Evolutionary conservation across 2,888 invertebrate genomes (phyloP).

Genomic region (Harmothoe impar): DNA sequence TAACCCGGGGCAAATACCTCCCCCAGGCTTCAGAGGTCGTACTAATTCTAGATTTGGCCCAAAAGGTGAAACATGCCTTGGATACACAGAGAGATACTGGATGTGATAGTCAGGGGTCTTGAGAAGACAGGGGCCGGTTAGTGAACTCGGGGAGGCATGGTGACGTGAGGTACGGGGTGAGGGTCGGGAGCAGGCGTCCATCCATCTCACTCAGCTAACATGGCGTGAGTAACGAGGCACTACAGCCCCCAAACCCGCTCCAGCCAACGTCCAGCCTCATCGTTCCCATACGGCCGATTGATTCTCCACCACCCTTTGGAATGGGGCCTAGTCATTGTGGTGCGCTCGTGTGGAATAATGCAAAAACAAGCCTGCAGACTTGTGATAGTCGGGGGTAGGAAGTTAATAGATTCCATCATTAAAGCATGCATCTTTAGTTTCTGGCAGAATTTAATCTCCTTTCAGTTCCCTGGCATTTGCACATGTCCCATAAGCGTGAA

Average conservation of each 20-base stretch:
- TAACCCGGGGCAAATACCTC: neutral
- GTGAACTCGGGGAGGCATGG: neutral
- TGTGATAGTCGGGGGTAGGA: too few relatives aligned
- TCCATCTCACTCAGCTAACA: conserved; percentile 16
- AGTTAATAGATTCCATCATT: too few relatives aligned
- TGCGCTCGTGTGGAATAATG: too few relatives aligned
- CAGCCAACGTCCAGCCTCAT: neutral
- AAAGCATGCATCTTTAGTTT: too few relatives aligned
- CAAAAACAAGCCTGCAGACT: too few relatives aligned
- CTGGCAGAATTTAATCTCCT: too few relatives aligned
- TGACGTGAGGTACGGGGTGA: neutral
- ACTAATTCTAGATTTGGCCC: too few relatives aligned
- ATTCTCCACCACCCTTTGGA: neutral
- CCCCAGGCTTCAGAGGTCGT: neutral
- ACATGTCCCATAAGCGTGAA: too few relatives aligned
- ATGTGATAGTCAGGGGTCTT: neutral
- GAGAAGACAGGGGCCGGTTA: neutral
- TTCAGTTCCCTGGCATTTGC: too few relatives aligned
- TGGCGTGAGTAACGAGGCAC: conserved; percentile 38
- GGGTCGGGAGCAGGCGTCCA: neutral
- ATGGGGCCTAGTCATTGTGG: neutral
- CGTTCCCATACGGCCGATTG: neutral
- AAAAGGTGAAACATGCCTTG: too few relatives aligned
- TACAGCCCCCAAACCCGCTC: neutral
- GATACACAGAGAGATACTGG: too few relatives aligned